Evolutionary conservation across 2,888 invertebrate species (phyloP), one percentile per base, ranked within the genome.

Genomic region (Tuta absoluta): DNA sequence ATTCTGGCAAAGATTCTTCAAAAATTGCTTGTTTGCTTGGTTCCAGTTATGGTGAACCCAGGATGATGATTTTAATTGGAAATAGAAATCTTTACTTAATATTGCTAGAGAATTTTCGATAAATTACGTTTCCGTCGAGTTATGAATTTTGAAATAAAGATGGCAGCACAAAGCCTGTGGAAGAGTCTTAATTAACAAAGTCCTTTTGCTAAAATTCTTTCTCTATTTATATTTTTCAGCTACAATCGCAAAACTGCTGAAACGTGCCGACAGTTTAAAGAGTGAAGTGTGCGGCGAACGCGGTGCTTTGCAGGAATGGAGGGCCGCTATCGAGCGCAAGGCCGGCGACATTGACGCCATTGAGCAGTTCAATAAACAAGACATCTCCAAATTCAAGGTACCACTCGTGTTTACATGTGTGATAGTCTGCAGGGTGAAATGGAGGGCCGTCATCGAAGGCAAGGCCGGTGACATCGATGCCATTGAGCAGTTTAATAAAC

Each of bases 311-410:
- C 87, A 93, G 57, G 94, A 95, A 62, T 96, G 95, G 95, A 93
- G 95, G 28, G 94, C 95, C 53, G 93, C 94, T 0, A 90, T 96
- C 65, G 93, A 93, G 69, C 92, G 94, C 65, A 93, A 93, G 45
- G 93, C 95, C 51, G 94, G 94, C 60, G 95, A 95, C 66, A 95
- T 95, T 70, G 90, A 93, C 33, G 84, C 96, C n/a, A 93, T 96
- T 53, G 94, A 94, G 72, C 94, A 94, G 75, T 95, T 95, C 71
- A 94, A 95, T 64, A 93, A 94, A 75, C 94, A 95, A 69, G 96
- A 97, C 79, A 86, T 94, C 21, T 93, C 93, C 62, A 93, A 92
- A 71, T 95, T 94, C 56, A 93, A 94, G 82, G 94, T 62, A 33
- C 5, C 11, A 19, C 11, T 48, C 8, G 48, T 48, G 17, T 10